Conservation (phyloP, 2,797 vertebrate species). For the Aulostomus chinensis region DNA sequence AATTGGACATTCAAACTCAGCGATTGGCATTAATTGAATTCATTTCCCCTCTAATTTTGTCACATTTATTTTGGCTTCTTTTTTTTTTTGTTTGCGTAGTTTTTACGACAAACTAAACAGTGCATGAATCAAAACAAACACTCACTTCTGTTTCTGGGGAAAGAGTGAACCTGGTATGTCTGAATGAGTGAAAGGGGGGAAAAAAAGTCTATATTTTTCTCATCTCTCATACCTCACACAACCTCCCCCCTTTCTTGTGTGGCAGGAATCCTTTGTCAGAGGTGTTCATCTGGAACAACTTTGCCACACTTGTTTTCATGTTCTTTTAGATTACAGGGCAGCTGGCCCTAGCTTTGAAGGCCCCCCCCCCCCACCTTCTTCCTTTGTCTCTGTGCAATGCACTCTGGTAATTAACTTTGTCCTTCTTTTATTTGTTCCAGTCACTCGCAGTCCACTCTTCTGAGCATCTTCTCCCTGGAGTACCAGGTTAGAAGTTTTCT, state of each 20-base stretch:
- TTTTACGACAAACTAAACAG: conserved; percentile 12
- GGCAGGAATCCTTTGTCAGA: conserved; percentile 95
- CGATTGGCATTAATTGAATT: conserved; percentile 73
- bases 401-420: conserved; percentile 99
- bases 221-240: conserved; percentile 68
- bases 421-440: conserved; percentile 99
- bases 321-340: conserved; percentile 99
- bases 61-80: conserved; percentile 56
- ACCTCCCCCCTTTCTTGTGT: conserved; percentile 46
- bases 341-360: conserved; percentile 95
- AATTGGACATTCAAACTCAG: conserved; percentile 69
- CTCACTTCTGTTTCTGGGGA: conserved; percentile 15
- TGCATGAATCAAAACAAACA: conserved; percentile 23
- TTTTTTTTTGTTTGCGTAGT: conserved; percentile 40
- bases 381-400: conserved; percentile 98
- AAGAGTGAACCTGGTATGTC: conserved; percentile 19
- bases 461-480: conserved; percentile 99
- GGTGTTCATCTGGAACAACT: conserved; percentile 99
- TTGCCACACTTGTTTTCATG: conserved; percentile 99
- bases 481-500: conserved; percentile 99
- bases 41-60: conserved; percentile 63
- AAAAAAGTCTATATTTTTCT: conserved; percentile 67
- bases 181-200: conserved; percentile 34
- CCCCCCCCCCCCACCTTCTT: conserved; percentile 78
- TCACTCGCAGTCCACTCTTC: conserved; percentile 99